Evolutionary conservation across 2,888 invertebrate genomes (phyloP).

Genomic region (Oscheius myriophilus): DNA sequence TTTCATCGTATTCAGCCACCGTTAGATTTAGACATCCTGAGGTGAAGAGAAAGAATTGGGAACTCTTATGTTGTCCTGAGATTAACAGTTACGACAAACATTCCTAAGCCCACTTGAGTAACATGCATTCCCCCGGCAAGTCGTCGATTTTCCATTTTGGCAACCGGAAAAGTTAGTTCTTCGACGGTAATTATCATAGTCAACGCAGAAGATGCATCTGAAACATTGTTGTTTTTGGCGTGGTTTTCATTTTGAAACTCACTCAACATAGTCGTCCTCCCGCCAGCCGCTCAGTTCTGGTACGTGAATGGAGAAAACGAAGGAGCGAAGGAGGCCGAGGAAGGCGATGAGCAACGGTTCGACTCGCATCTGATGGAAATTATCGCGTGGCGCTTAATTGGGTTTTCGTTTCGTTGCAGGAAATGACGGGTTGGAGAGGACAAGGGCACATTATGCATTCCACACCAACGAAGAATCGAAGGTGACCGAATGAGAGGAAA

Average conservation of each 20-base stretch:
- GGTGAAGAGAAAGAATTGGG: conserved; percentile 28
- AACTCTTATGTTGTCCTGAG: conserved; percentile 31
- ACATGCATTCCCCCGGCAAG: conserved; percentile 29
- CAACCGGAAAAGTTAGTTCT: conserved; percentile 21
- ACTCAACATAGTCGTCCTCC: conserved; percentile 26
- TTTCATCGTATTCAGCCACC: conserved; percentile 17
- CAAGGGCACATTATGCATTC: too few species aligned
- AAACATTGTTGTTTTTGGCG: background rate
- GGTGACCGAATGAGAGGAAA: too few species aligned
- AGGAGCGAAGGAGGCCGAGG: background rate
- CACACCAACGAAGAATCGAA: too few species aligned
- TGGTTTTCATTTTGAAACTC: background rate
- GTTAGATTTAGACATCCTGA: conserved; percentile 33
- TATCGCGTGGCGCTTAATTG: too few species aligned
- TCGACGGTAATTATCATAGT: conserved; percentile 23
- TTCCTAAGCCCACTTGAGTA: conserved; percentile 18
- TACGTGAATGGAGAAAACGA: conserved; percentile 1
- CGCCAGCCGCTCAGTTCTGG: conserved; percentile 18
- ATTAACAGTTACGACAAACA: background rate
- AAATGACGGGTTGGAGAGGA: too few species aligned
- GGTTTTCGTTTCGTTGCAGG: too few species aligned
- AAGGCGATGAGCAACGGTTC: conserved; percentile 6
- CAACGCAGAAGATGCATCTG: conserved; percentile 33
- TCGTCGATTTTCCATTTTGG: conserved; percentile 10
- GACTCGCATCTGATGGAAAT: conserved; percentile 14